Base-by-base conservation (phyloP, 2,113 vertebrate genomes). In the Thermophis baileyi region DNA sequence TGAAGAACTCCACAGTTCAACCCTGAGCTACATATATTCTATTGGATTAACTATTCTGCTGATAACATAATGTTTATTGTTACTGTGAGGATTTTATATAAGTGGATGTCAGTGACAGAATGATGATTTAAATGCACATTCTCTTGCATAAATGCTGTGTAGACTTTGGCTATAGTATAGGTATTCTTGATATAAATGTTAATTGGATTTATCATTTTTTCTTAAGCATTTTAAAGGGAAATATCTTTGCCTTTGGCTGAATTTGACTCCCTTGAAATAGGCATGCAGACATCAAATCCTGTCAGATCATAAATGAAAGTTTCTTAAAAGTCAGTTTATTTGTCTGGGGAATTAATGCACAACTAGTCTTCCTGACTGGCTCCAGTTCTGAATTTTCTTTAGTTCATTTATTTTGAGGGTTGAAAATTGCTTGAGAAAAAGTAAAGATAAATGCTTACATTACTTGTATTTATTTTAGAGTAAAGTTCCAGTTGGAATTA, bases 401-500 rank as follows among this genome's bases (percentile, higher is more conserved):
- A 50, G 22, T 11, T 85, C 49, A 10, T 16, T 50, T 24, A 24
- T 16, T 49, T 88, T 89, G 30, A 60, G n/a, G 5, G 6, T 12
- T 87, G 25, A 69, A 47, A 93, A 51, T 90, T 85, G 93, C 27
- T 93, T 16, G 49, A 10, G 89, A 87, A 57, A 20, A 81, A 74
- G 0, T 46, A 4, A 94, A 89, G 16, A 93, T 95, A 94, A 74
- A 24, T 1, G 40, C 49, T 49, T 20, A 9, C 27, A 74, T 44
- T 50, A 60, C 63, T 90, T 88, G 0, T 91, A 63, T 92, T 40
- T 1, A 89, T 97, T 97, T 96, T 89, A 99, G 99, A 99, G 99
- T 96, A 98, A 99, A 96, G 97, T 99, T 95, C 99, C 99, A 12
- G 97, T 98, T 1, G 99, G 99, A 95, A 99, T 99, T 95, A 99